A percentile compares a stretch with the other conserved stretches of the same genome.
These are phyloP conservation scores for Amyelois transitella DNA, from an alignment of 1,140 invertebrate species.

Conservation along the genomic window DNA sequence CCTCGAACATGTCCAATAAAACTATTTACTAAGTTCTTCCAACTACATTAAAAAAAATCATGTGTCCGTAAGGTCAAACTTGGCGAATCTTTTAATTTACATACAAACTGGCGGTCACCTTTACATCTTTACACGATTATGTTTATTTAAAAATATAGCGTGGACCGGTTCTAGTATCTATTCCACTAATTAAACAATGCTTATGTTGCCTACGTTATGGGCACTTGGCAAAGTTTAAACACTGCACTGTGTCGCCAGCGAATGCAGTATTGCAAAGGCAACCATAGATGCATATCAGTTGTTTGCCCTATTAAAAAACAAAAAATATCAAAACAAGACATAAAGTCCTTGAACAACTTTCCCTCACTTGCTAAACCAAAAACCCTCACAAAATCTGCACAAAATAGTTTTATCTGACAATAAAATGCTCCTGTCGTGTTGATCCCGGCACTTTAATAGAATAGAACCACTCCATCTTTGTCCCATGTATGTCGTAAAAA, in stretches of 20 bases:
- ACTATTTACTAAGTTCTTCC: not conserved
- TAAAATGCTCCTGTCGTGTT: too few species aligned
- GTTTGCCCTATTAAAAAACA: constrained; percentile 8
- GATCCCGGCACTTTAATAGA: too few species aligned
- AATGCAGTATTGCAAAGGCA: constrained; percentile 2
- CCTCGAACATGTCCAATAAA: constrained; percentile 3
- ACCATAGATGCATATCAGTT: constrained; percentile 5
- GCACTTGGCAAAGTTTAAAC: constrained; percentile 7
- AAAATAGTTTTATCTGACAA: not conserved
- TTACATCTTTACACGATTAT: not conserved
- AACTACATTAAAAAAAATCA: constrained; percentile 2
- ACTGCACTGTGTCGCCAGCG: not conserved
- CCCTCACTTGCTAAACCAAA: not conserved
- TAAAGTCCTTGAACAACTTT: not conserved
- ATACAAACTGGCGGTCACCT: constrained; percentile 1
- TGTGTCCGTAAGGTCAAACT: constrained; percentile 1
- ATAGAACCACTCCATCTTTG: too few species aligned
- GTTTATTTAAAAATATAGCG: constrained; percentile 5
- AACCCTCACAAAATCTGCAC: not conserved
- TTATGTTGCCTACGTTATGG: constrained; percentile 9
- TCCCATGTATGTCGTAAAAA: too few species aligned
- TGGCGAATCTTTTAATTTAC: not conserved
- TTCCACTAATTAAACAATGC: constrained; percentile 7
- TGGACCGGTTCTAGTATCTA: not conserved
- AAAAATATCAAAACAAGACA: constrained; percentile 6